Base-by-base conservation (phyloP, 2,113 vertebrate genomes). In the Carassius auratus region DNA sequence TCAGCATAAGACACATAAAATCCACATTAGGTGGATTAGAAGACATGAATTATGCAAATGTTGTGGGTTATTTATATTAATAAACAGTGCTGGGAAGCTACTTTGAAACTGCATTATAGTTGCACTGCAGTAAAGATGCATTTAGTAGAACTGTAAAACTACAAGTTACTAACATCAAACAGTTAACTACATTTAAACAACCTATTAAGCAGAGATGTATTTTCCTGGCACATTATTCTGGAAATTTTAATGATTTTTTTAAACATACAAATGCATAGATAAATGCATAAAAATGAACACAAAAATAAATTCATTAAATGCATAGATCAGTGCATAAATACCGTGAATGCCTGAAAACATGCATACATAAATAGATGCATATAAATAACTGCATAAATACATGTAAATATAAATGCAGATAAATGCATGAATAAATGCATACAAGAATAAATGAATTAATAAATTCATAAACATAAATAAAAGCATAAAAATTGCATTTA, bases 71-170 rank as follows among this genome's bases (percentile, higher is more conserved):
- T n/a, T 12, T 26, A 12, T 15, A 66, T 33, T 17, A 17, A 38
- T 71, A 71, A 38, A 71, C 36, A 71, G 68, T 71, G 36, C 2
- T 71, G 68, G 68, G 68, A 71, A 71, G 66, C 15, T 36, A 33
- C 64, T 36, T 17, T 7, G 13, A 66, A 68, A 19, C 30, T 36
- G 12, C 13, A 5, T 66, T 30, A 5, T 0, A 64, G 23, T 68
- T 68, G 7, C 26, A 17, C 64, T 68, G 14, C 64, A 15, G 26
- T 66, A 30, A 30, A 14, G 23, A 30, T 66, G 6, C 26, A 26
- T 64, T 64, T 26, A 64, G 3, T 26, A 30, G 15, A 30, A 64
- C 10, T 64, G 61, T 26, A 64, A 9, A 23, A 62, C n/a, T 62
- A 62, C n/a, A 64, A 33, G 64, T 14, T 33, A 33, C 64, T 33